A percentile compares a stretch with the other conserved stretches of the same genome.
Conservation (phyloP, 2,888 invertebrate genomes). For the Cryptosula pallasiana region DNA sequence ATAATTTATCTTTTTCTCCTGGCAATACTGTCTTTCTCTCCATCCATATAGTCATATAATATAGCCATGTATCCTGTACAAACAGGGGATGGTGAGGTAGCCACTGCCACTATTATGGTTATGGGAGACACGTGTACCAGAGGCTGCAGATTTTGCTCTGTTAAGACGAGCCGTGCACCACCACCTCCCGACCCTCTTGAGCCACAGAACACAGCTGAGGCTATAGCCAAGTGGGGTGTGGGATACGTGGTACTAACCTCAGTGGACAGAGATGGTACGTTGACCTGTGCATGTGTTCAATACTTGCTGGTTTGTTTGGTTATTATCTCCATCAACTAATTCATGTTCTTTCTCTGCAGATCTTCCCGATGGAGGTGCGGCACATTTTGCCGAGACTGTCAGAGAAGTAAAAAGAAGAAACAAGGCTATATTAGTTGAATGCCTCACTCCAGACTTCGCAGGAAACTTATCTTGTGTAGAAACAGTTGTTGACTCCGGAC, state of each 20-base stretch:
- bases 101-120: conserved; percentile 99
- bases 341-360: too few relatives aligned
- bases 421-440: conserved; percentile 83
- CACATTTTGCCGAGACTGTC: conserved; percentile 89
- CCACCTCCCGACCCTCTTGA: conserved; percentile 80
- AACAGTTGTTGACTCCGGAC: conserved; percentile 70
- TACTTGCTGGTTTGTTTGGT: not conserved
- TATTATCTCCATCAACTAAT: too few relatives aligned
- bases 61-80: conserved; percentile 55
- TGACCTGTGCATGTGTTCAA: not conserved
- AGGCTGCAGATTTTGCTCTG: conserved; percentile 96
- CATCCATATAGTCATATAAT: too few relatives aligned
- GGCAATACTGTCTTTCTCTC: too few relatives aligned
- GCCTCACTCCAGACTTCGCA: conserved; percentile 91
- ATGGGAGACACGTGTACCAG: conserved; percentile 99
- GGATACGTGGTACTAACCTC: conserved; percentile 97
- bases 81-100: conserved; percentile 76
- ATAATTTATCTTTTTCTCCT: too few relatives aligned
- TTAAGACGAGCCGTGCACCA: conserved; percentile 87
- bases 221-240: conserved; percentile 88
- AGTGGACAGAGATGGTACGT: conserved; percentile 88
- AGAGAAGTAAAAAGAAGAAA: conserved; percentile 75
- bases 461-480: conserved; percentile 71
- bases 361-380: conserved; percentile 85
- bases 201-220: conserved; percentile 84